A percentile compares a stretch with the other conserved stretches of the same genome.
These are phyloP conservation scores for Taxidea taxus DNA, from an alignment of 2,113 vertebrate genomes.

Conservation along the genomic window DNA sequence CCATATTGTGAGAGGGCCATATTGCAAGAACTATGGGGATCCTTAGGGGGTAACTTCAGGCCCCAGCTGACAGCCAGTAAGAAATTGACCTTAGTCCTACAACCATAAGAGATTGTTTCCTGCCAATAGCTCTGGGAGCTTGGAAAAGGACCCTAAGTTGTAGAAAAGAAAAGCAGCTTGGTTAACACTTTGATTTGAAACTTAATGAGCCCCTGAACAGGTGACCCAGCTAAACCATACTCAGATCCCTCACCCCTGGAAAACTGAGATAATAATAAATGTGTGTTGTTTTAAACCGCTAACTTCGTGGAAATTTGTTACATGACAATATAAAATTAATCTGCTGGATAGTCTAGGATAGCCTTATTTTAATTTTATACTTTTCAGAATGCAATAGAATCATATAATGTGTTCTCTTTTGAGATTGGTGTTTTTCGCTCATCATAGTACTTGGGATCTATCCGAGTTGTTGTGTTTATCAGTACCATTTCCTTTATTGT, in stretches of 20 bases:
- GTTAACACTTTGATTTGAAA: neutral
- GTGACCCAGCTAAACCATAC: neutral
- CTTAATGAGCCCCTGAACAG: neutral
- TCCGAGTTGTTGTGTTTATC: neutral
- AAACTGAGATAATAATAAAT: neutral
- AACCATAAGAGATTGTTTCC: neutral
- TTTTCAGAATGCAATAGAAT: conserved; percentile 4
- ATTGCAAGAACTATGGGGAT: neutral
- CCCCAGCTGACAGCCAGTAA: neutral
- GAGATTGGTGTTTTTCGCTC: neutral
- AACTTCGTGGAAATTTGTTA: neutral
- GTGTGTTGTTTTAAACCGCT: neutral
- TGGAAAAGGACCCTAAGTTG: neutral
- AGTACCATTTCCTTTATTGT: neutral
- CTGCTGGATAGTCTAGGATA: neutral
- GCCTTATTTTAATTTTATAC: neutral
- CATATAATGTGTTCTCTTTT: neutral
- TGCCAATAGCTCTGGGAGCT: neutral
- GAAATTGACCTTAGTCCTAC: neutral
- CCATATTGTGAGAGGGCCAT: neutral
- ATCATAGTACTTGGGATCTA: neutral
- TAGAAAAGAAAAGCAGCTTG: neutral
- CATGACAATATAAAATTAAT: neutral
- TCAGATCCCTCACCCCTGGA: neutral
- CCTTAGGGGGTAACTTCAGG: neutral